Conservation (phyloP, 1,140 invertebrate species). For the Drosophila bifasciata region DNA sequence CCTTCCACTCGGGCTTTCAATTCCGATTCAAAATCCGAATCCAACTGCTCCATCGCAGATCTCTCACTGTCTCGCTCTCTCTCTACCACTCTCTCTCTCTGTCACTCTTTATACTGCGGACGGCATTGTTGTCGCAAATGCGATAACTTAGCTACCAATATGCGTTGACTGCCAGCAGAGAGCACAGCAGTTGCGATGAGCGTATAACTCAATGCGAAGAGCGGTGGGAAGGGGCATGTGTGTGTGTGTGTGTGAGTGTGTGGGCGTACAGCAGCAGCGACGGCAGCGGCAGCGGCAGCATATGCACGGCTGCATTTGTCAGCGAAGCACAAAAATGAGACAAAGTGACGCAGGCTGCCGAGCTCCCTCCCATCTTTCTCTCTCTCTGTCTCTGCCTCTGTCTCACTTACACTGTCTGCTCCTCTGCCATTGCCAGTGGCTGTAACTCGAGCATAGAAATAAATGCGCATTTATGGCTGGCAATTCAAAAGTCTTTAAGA, state of each 20-base stretch:
- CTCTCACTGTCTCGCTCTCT: constrained; percentile 5
- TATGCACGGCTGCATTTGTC: constrained; percentile 82
- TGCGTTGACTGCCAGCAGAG: constrained; percentile 70
- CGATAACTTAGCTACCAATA: constrained; percentile 83
- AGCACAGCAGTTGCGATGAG: constrained; percentile 18
- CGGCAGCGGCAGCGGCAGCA: constrained; percentile 37
- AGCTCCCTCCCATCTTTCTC: constrained; percentile 23
- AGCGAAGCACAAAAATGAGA: constrained; percentile 82
- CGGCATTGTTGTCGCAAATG: constrained; percentile 81
- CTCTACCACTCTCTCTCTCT: background rate
- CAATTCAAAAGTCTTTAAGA: constrained; percentile 83
- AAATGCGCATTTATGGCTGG: constrained; percentile 81
- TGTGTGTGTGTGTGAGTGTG: constrained; percentile 42
- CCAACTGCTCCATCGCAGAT: constrained; percentile 42
- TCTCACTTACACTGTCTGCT: constrained; percentile 1
- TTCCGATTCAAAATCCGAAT: constrained; percentile 47
- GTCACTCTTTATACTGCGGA: constrained; percentile 16
- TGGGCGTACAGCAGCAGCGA: constrained; percentile 6
- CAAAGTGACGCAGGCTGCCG: constrained; percentile 73
- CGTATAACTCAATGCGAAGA: constrained; percentile 23
- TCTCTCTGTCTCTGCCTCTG: constrained; percentile 23
- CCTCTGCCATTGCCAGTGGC: constrained; percentile 26
- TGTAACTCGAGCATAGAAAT: constrained; percentile 79
- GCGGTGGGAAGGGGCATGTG: constrained; percentile 6
- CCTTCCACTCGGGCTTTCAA: constrained; percentile 22